Evolutionary conservation across 2,888 invertebrate species (phyloP).

Genomic region (Nomada goodeniana): DNA sequence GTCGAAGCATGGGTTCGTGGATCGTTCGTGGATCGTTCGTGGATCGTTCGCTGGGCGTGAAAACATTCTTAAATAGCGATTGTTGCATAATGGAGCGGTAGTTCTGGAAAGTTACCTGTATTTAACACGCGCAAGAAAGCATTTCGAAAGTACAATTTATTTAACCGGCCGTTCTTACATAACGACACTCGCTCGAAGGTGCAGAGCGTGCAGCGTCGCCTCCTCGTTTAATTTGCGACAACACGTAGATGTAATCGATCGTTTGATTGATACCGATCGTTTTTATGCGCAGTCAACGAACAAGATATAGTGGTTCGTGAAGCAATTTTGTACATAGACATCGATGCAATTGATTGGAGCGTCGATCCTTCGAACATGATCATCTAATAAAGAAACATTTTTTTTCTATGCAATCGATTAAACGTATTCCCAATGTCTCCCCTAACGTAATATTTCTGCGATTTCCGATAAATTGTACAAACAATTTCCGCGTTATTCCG

Average conservation of each 20-base stretch:
- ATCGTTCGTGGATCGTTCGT: not conserved
- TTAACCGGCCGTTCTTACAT: constrained; percentile 31
- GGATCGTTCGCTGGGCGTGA: not conserved
- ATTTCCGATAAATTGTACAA: too few relatives aligned
- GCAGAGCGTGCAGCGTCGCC: not conserved
- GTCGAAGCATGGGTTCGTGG: not conserved
- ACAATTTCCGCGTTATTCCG: too few relatives aligned
- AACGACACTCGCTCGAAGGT: constrained; percentile 17
- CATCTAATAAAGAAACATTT: constrained; percentile 15
- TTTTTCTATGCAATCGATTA: not conserved
- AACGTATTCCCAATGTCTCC: not conserved
- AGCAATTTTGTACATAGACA: constrained; percentile 17
- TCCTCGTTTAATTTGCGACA: not conserved
- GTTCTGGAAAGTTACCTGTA: constrained; percentile 35
- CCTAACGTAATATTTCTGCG: not conserved
- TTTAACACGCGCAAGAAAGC: constrained; percentile 38
- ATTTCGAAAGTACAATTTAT: constrained; percentile 56
- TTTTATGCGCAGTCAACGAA: not conserved
- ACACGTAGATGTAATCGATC: not conserved
- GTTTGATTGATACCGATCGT: not conserved
- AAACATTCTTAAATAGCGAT: not conserved
- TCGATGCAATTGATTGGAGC: not conserved
- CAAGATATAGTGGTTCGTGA: not conserved
- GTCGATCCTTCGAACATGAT: not conserved
- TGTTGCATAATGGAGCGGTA: constrained; percentile 27